Conservation (phyloP, 2,113 vertebrate genomes). For the Taxidea taxus region DNA sequence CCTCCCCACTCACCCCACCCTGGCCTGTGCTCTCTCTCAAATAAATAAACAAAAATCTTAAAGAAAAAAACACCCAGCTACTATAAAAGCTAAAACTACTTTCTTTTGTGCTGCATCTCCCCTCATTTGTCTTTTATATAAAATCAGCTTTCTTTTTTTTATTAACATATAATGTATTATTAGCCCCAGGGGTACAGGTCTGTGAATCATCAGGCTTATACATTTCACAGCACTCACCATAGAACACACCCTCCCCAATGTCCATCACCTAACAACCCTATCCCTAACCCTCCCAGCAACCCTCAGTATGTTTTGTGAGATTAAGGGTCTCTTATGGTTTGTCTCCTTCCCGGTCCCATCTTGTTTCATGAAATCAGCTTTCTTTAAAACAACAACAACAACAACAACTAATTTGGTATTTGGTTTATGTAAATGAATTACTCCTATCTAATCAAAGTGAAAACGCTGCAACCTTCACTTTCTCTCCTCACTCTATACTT, state of each 20-base stretch:
- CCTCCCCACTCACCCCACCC: no score
- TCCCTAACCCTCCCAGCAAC: no score
- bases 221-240: no score
- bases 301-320: no score
- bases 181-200: no score
- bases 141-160: neutral
- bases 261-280: no score
- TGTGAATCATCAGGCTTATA: no score
- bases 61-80: neutral
- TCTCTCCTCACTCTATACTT: neutral
- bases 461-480: neutral
- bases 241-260: no score
- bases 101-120: neutral
- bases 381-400: neutral
- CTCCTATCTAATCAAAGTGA: neutral
- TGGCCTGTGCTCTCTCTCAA: neutral
- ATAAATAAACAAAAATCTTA: neutral
- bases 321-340: no score
- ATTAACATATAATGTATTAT: no score
- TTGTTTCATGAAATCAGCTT: neutral
- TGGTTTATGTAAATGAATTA: neutral
- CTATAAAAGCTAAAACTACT: neutral
- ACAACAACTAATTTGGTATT: neutral
- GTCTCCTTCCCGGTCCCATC: no score
- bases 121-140: neutral